Base-by-base conservation (phyloP, 2,113 vertebrate genomes). In the Myocastor coypus region DNA sequence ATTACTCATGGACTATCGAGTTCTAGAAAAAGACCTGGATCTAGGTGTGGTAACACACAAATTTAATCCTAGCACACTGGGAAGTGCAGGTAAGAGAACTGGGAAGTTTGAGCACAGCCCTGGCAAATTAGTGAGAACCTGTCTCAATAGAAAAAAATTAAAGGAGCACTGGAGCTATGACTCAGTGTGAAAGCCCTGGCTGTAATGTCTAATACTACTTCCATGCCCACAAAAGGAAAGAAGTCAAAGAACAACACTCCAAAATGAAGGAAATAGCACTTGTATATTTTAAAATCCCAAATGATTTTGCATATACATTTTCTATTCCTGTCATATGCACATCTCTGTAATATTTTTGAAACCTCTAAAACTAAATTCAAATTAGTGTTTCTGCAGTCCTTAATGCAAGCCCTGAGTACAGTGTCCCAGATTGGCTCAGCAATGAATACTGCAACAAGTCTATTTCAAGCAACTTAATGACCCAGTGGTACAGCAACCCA, bases 401-500 rank as follows among this genome's bases (percentile, higher is more conserved):
- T 92, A 92, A 89, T 80, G 61, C n/a, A 96, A 88, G 32, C 12
- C 57, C 32, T 93, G 34, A 94, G 68, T 81, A 77, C 88, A 81
- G 40, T 94, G 26, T 75, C 86, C 37, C 73, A 96, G 73, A 69
- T 0, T 94, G 63, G 24, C 69, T 94, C 42, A 69, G 42, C 59
- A 91, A 40, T 68, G 88, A 63, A 61, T 50, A 89, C 90, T 91
- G 42, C 52, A 95, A 77, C 24, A 91, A 89, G 52, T 80, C 87
- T 97, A 97, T 96, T 96, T 97, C 91, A 90, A 81, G 75, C 83
- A 96, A 91, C 86, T 95, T 96, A 97, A 96, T 96, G 94, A 97
- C 68, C 71, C 91, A 87, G 1, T 3, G 4, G 66, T 59, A 96
- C 30, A 89, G 91, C 80, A 96, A 95, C 95, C 83, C 91, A 96